phyloP scores from a whole-genome alignment of 2,888 invertebrate species.

The Zeuzera pyrina region DNA sequence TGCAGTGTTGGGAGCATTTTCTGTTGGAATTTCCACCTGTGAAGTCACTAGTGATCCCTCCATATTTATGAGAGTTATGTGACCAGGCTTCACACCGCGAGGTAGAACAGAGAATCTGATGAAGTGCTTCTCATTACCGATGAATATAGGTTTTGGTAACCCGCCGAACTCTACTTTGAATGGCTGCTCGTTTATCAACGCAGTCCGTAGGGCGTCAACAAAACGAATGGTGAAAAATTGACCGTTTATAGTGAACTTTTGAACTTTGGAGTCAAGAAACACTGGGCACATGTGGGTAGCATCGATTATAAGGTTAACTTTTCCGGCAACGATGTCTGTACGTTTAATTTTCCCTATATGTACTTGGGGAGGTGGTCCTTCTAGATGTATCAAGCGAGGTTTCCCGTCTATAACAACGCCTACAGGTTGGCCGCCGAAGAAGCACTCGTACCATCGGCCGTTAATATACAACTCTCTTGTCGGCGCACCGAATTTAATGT shows the following conservation, averaged over 20 bases:
- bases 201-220: slow-evolving; percentile 82
- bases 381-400: slow-evolving; percentile 84
- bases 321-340: slow-evolving; percentile 87
- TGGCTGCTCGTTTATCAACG: slow-evolving; percentile 84
- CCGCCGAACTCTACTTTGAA: slow-evolving; percentile 89
- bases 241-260: slow-evolving; percentile 82
- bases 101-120: slow-evolving; percentile 87
- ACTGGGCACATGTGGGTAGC: slow-evolving; percentile 85
- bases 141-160: slow-evolving; percentile 82
- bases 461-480: slow-evolving; percentile 93
- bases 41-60: slow-evolving; percentile 58
- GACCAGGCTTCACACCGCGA: slow-evolving; percentile 80
- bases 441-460: slow-evolving; percentile 90
- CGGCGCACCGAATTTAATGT: slow-evolving; percentile 91
- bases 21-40: slow-evolving; percentile 19
- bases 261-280: slow-evolving; percentile 87
- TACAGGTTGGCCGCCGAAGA: slow-evolving; percentile 91
- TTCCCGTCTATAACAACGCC: slow-evolving; percentile 85
- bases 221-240: slow-evolving; percentile 84
- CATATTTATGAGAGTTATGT: slow-evolving; percentile 81
- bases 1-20: slow-evolving; percentile 28
- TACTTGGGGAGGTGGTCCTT: slow-evolving; percentile 95
- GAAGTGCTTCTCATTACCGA: slow-evolving; percentile 85
- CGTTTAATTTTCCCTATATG: slow-evolving; percentile 86
- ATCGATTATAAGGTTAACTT: slow-evolving; percentile 87